phyloP scores from a whole-genome alignment of 2,888 invertebrate species.

The Rhaphigaster nebulosa region DNA sequence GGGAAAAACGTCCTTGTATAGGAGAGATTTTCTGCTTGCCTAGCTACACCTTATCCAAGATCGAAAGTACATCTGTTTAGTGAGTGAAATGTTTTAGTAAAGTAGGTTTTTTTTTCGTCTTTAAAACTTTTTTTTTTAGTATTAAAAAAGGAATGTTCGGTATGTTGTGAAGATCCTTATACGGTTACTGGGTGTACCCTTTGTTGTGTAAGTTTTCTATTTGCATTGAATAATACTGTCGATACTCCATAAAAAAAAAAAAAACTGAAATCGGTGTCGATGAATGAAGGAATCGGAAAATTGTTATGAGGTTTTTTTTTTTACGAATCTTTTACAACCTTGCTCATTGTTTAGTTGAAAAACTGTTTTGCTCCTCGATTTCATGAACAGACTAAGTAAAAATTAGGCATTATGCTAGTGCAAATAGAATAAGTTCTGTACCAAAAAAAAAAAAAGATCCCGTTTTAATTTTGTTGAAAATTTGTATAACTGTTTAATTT shows the following conservation, averaged over 20 bases:
- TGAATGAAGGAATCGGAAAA: neutral
- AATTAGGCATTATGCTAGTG: no score
- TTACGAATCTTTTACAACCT: neutral
- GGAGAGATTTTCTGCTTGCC: neutral
- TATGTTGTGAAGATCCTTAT: neutral
- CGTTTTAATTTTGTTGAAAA: no score
- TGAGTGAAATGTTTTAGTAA: neutral
- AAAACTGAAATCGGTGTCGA: neutral
- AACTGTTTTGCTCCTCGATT: no score
- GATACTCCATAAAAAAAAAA: neutral
- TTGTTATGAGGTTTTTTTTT: neutral
- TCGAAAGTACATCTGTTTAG: neutral
- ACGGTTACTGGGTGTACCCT: neutral
- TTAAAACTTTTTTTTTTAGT: neutral
- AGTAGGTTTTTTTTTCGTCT: neutral
- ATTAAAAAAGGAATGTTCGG: neutral
- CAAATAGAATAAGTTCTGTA: no score
- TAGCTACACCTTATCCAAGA: neutral
- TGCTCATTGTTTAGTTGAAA: neutral
- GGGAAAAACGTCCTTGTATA: neutral
- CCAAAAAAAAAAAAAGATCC: no score
- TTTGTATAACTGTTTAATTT: no score
- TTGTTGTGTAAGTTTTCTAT: neutral
- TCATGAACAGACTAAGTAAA: no score
- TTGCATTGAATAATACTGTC: neutral